Evolutionary conservation across 1,140 invertebrate genomes (phyloP), one percentile per base, ranked within the genome.

Genomic region (Zaprionus inermis): DNA sequence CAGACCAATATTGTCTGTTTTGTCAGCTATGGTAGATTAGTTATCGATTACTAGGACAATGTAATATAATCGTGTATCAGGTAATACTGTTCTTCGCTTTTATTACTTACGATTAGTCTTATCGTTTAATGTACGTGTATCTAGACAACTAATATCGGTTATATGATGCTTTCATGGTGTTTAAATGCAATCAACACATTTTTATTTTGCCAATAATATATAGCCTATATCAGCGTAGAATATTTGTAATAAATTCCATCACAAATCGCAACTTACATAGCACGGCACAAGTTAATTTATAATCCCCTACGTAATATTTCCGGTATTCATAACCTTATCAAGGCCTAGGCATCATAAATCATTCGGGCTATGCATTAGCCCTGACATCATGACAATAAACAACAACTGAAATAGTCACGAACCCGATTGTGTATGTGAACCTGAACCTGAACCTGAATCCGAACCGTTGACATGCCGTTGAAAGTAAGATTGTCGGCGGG

Each of bases 401-500:
- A 16, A 56, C 28, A 34, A 32, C 16, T 5, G 14, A 54, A 54
- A 54, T 54, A 54, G 51, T n/a, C 51, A 54, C 51, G 51, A 54
- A 54, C 2, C 22, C n/a, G 22, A 30, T 12, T 44, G 16, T n/a
- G 6, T 16, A 38, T 38, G 2, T 5, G 4, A 38, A 38, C 36
- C 38, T 22, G 18, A 60, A 51, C 24, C n/a, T 24, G 18, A 24
- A 14, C 12, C 34, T 36, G 34, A 32, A 63, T 30, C 44, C 10
- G 30, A 22, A 54, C 18, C 9, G 34, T 38, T 18, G 60, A 64
- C 60, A 64, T 24, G 54, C 41, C 30, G 61, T 44, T 65, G 61
- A 56, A 34, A 65, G 36, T 20, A 70, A 36, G 66, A 70, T 61
- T 70, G 67, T n/a, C 72, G 24, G 5, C 20, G 28, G 58, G 69